Evolutionary conservation across 1,140 invertebrate species (phyloP).

Genomic region (Schlechtendalia chinensis): DNA sequence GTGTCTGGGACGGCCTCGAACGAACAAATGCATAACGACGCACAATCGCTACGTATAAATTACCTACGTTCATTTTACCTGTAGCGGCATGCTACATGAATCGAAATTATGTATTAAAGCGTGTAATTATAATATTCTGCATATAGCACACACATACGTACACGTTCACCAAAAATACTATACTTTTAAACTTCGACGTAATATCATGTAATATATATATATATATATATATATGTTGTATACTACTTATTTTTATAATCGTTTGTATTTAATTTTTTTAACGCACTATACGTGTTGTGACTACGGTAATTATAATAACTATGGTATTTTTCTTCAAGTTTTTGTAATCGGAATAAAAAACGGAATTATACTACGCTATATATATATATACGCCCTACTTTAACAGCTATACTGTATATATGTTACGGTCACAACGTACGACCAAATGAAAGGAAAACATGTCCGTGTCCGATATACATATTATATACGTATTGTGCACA

Average conservation of each 20-base stretch:
- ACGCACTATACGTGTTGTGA: no score
- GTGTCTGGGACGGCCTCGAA: not conserved
- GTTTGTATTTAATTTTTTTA: no score
- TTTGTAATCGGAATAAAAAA: not conserved
- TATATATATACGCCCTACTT: slow-evolving; percentile 4
- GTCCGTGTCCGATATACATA: not conserved
- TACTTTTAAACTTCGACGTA: not conserved
- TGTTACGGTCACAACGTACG: no score
- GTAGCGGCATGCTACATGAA: not conserved
- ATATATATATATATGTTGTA: not conserved
- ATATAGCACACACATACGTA: not conserved
- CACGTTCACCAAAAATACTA: no score
- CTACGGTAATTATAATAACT: not conserved
- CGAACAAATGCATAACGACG: not conserved
- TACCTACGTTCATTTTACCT: not conserved
- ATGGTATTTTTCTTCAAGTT: not conserved
- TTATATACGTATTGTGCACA: not conserved
- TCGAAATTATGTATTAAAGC: not conserved
- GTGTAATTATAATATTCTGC: not conserved
- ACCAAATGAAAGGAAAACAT: slow-evolving; percentile 18
- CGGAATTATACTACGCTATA: not conserved
- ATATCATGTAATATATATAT: no score
- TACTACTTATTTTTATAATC: no score
- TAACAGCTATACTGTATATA: not conserved
- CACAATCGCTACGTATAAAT: not conserved